phyloP scores from a whole-genome alignment of 2,113 vertebrate genomes.

The Cercopithecus mona region DNA sequence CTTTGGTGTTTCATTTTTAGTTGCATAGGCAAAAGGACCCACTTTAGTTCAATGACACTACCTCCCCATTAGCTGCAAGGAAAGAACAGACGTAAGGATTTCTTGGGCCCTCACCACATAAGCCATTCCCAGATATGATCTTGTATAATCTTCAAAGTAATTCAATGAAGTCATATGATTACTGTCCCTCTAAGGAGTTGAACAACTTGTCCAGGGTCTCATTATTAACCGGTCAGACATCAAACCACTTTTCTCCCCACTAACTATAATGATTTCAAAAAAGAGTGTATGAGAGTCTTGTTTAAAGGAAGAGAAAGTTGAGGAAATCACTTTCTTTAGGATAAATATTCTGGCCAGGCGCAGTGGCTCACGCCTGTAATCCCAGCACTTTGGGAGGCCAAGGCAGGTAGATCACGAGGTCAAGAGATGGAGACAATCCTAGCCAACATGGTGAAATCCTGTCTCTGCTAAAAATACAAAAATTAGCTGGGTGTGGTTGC shows the following conservation, averaged over 20 bases:
- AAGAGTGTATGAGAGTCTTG: neutral
- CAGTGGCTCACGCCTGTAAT: too few relatives aligned
- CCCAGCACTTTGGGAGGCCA: too few relatives aligned
- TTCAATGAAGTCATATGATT: neutral
- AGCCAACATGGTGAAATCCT: too few relatives aligned
- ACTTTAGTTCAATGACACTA: neutral
- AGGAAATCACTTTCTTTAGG: neutral
- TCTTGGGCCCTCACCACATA: neutral
- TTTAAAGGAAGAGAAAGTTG: neutral
- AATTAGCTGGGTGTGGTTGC: accelerated
- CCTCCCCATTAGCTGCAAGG: neutral
- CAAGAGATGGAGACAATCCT: too few relatives aligned
- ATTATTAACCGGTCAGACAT: neutral
- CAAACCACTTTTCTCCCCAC: neutral
- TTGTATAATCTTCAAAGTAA: neutral
- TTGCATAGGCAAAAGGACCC: too few relatives aligned
- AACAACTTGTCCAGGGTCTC: neutral
- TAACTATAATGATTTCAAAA: neutral
- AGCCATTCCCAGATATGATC: neutral
- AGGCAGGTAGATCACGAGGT: too few relatives aligned
- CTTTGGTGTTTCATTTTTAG: too few relatives aligned
- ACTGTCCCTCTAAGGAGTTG: neutral
- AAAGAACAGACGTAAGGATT: neutral
- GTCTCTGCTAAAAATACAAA: too few relatives aligned
- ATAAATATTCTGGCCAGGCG: neutral